Evolutionary conservation across 2,888 invertebrate species (phyloP).

Genomic region (Tuta absoluta): DNA sequence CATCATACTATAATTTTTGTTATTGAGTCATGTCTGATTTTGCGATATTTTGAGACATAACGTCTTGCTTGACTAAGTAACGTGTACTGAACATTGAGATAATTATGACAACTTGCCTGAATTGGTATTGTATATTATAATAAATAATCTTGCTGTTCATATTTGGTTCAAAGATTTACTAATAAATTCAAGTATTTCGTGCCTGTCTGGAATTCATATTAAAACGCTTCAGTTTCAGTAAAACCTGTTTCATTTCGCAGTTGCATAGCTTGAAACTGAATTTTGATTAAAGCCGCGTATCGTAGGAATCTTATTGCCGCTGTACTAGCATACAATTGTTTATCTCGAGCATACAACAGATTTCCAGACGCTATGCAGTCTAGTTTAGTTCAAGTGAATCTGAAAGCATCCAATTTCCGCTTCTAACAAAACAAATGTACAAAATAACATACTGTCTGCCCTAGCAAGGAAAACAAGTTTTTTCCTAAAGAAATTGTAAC

Average conservation of each 20-base stretch:
- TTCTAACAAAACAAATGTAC: slow-evolving; percentile 8
- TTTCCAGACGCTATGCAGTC: slow-evolving; percentile 7
- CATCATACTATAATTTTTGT: too few species aligned
- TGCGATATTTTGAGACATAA: too few species aligned
- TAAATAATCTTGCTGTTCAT: too few species aligned
- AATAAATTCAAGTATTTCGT: not conserved
- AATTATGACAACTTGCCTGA: too few species aligned
- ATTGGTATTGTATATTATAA: too few species aligned
- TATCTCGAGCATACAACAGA: not conserved
- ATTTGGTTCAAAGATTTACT: not conserved
- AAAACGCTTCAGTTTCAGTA: slow-evolving; percentile 1
- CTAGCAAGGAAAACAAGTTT: not conserved
- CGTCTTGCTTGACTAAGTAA: too few species aligned
- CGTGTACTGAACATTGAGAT: too few species aligned
- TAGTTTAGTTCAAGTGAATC: slow-evolving; percentile 1
- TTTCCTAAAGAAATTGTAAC: not conserved
- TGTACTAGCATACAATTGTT: slow-evolving; percentile 8
- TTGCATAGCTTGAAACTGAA: slow-evolving; percentile 4
- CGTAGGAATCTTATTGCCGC: slow-evolving; percentile 4
- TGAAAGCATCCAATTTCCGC: slow-evolving; percentile 12
- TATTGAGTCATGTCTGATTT: too few species aligned
- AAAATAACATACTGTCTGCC: not conserved
- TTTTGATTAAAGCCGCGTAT: slow-evolving; percentile 10
- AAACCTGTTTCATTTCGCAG: slow-evolving; percentile 6
- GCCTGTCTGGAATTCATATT: slow-evolving; percentile 6